Percentiles rank a stretch among this genome's conserved stretches.
These are phyloP conservation scores for Serilophus lunatus DNA, from an alignment of 2,113 vertebrate genomes.

Conservation along the genomic window DNA sequence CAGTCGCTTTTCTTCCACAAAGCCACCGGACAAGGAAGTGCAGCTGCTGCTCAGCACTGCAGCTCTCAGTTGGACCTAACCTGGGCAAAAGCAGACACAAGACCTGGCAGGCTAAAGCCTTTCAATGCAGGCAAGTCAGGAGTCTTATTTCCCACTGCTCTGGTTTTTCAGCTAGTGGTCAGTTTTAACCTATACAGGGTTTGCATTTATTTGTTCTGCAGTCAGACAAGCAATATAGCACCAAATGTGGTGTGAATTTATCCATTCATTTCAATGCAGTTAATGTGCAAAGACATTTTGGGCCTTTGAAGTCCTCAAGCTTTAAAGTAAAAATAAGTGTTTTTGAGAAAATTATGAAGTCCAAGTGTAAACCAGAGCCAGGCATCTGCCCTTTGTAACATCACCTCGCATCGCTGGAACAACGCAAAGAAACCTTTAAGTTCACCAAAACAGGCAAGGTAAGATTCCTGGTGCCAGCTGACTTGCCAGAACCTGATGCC, in stretches of 20 bases:
- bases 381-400: neutral
- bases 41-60: neutral
- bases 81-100: fast-evolving
- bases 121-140: fast-evolving
- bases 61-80: neutral
- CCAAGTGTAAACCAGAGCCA: neutral
- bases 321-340: neutral
- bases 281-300: neutral
- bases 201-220: neutral
- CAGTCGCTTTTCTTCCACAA: neutral
- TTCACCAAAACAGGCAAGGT: neutral
- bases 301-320: neutral
- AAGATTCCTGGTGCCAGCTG: neutral
- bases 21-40: neutral
- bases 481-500: neutral
- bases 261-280: neutral
- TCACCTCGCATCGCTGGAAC: neutral
- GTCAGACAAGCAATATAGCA: neutral
- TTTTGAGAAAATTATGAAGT: neutral
- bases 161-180: neutral
- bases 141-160: neutral
- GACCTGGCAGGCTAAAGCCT: neutral
- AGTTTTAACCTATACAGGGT: neutral
- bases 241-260: neutral
- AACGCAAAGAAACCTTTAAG: neutral